Conservation (phyloP, 2,888 invertebrate genomes). For the Saturnia japonica region DNA sequence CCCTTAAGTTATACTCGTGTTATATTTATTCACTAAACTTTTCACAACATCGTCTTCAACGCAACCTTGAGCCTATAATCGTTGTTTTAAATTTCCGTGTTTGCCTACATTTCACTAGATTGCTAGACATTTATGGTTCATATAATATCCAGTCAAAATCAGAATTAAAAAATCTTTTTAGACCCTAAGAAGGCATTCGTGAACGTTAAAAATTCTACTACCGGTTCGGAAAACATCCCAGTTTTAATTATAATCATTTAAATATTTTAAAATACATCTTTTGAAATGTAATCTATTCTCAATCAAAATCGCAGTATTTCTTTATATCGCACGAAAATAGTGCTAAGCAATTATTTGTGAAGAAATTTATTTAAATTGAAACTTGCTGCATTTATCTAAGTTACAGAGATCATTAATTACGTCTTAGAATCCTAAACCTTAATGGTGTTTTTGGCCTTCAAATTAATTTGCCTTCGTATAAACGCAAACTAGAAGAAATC, state of each 20-base stretch:
- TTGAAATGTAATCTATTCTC: too few relatives aligned
- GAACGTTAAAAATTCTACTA: too few relatives aligned
- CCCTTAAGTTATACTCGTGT: neutral
- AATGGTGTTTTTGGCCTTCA: conserved; percentile 1
- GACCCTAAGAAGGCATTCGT: too few relatives aligned
- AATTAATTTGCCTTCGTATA: conserved; percentile 1
- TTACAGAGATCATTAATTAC: neutral
- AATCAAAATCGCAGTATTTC: neutral
- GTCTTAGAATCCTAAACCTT: neutral
- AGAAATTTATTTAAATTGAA: neutral
- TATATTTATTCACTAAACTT: neutral
- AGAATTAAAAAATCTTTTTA: neutral
- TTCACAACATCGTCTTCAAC: too few relatives aligned
- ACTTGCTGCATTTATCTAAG: neutral
- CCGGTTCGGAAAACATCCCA: too few relatives aligned
- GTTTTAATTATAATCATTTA: too few relatives aligned
- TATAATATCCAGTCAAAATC: too few relatives aligned
- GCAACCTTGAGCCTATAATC: too few relatives aligned
- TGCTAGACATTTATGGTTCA: too few relatives aligned
- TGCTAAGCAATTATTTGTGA: neutral
- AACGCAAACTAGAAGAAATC: conserved; percentile 6
- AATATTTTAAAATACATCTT: too few relatives aligned
- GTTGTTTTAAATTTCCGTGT: too few relatives aligned
- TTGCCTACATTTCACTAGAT: too few relatives aligned
- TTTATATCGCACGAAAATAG: neutral